A percentile compares a stretch with the other conserved stretches of the same genome.
Evolutionary conservation across 2,888 invertebrate genomes (phyloP).

Genomic region (Melanophora roralis): DNA sequence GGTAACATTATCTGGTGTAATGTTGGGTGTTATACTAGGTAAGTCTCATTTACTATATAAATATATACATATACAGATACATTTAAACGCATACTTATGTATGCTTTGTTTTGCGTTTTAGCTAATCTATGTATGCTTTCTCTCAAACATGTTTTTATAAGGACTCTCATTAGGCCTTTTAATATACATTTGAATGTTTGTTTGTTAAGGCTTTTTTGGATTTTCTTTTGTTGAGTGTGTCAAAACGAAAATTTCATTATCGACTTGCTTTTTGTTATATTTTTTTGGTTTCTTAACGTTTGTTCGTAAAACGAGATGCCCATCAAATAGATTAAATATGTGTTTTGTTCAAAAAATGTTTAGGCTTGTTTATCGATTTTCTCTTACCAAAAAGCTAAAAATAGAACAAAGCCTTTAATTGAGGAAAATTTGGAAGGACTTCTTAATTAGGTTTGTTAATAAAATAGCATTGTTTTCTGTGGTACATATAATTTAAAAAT

Average conservation of each 20-base stretch:
- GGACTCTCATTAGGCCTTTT: background rate
- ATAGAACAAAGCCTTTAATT: background rate
- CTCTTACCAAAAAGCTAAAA: background rate
- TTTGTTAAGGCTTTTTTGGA: too few species aligned
- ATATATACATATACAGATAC: background rate
- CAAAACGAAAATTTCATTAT: constrained; percentile 13
- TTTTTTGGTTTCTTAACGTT: too few species aligned
- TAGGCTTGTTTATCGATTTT: background rate
- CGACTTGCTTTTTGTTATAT: background rate
- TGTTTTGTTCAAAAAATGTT: background rate
- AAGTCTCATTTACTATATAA: constrained; percentile 67
- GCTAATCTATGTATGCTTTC: background rate
- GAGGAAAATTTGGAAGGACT: background rate
- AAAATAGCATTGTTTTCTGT: too few species aligned
- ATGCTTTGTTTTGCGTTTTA: too few species aligned
- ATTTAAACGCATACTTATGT: too few species aligned
- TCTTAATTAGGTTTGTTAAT: too few species aligned
- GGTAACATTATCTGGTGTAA: constrained; percentile 87
- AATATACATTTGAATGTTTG: background rate
- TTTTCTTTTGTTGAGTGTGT: background rate
- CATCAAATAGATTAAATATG: background rate
- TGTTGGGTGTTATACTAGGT: constrained; percentile 86
- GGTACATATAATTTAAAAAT: too few species aligned
- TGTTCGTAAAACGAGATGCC: too few species aligned
- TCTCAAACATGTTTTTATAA: background rate